Evolutionary conservation across 2,797 vertebrate species (phyloP).

Genomic region (Macropus fuliginosus): DNA sequence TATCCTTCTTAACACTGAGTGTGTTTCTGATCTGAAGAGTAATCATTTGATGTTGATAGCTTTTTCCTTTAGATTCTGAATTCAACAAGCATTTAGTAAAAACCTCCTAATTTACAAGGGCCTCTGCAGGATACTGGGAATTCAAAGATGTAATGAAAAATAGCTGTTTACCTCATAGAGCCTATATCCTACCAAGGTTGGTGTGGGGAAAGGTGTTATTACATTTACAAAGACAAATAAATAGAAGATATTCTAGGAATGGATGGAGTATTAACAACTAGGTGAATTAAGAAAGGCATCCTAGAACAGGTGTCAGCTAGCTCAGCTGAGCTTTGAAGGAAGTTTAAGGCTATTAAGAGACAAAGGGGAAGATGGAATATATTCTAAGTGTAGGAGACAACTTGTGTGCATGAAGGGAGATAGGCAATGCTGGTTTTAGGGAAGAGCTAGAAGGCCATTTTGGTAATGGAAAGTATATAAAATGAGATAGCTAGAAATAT

Average conservation of each 20-base stretch:
- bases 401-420: neutral
- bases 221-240: neutral
- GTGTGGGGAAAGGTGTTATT: too few relatives aligned
- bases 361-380: neutral
- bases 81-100: neutral
- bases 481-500: neutral
- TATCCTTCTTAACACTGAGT: neutral
- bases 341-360: neutral
- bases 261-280: neutral
- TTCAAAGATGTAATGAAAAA: neutral
- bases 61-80: neutral
- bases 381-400: neutral
- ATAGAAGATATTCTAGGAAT: neutral
- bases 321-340: neutral
- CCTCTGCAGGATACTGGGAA: neutral
- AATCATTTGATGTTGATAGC: neutral
- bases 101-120: neutral
- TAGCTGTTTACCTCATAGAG: neutral
- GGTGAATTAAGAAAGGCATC: neutral
- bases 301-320: neutral
- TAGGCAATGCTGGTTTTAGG: neutral
- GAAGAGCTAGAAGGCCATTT: neutral
- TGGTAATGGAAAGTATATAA: neutral
- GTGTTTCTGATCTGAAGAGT: neutral
- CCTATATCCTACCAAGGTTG: neutral